Conservation (phyloP, 1,140 invertebrate genomes). For the Calliopsis andreniformis region DNA sequence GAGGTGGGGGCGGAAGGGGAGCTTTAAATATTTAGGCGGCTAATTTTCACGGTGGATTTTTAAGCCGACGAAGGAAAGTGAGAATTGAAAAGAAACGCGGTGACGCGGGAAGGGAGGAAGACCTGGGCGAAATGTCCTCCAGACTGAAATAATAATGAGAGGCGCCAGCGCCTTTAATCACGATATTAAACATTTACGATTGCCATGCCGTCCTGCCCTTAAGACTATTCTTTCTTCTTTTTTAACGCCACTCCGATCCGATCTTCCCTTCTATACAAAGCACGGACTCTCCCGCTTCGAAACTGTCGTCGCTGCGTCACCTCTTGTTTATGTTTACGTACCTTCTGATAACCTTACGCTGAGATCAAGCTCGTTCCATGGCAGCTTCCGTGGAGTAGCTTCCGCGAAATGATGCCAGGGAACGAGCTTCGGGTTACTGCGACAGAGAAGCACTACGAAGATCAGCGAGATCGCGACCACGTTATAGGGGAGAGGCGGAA, state of each 20-base stretch:
- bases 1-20: constrained; percentile 51
- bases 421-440: constrained; percentile 49
- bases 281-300: constrained; percentile 20
- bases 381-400: constrained; percentile 5
- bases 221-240: constrained; percentile 55
- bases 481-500: constrained; percentile 5
- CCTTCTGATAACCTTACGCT: constrained; percentile 60
- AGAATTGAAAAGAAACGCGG: constrained; percentile 78
- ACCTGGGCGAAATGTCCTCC: constrained; percentile 76
- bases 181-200: constrained; percentile 82
- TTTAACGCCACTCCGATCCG: constrained; percentile 65
- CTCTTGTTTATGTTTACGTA: constrained; percentile 63
- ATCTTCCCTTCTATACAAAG: constrained; percentile 65
- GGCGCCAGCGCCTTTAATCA: constrained; percentile 80
- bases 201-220: constrained; percentile 65
- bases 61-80: constrained; percentile 72
- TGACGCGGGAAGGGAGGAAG: constrained; percentile 58
- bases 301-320: constrained; percentile 16
- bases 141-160: constrained; percentile 82
- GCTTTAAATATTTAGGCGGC: constrained; percentile 80
- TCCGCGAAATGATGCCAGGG: background rate
- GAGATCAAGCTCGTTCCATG: constrained; percentile 38
- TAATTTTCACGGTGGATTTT: constrained; percentile 79
- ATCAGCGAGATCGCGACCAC: too few relatives aligned
- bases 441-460: too few relatives aligned